These are phyloP conservation scores for Lepidurus apus DNA, from an alignment of 1,140 invertebrate genomes.

Conservation along the genomic window DNA sequence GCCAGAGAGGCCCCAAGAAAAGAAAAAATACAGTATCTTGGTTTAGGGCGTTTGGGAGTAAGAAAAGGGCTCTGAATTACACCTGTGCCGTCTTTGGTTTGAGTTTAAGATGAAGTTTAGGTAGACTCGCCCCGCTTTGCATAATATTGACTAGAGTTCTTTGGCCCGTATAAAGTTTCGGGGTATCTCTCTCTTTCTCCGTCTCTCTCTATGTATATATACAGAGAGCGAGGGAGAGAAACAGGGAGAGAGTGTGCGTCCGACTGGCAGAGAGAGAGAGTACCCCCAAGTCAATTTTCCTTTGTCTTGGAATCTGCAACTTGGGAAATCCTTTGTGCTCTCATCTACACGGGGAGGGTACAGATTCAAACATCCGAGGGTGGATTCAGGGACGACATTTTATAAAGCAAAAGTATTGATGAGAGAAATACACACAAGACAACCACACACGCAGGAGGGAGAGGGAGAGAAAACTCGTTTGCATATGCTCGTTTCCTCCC, in stretches of 20 bases:
- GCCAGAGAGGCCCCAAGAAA: not conserved
- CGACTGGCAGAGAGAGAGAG: not conserved
- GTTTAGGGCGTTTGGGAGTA: not conserved
- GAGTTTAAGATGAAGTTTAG: not conserved
- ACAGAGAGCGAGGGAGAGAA: not conserved
- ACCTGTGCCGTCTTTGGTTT: not conserved
- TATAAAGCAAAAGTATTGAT: not conserved
- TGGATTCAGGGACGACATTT: not conserved
- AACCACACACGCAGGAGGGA: not conserved
- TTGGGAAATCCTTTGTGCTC: not conserved
- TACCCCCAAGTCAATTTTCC: conserved; percentile 4
- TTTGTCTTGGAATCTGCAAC: not conserved
- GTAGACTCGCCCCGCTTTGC: not conserved
- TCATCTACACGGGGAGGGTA: not conserved
- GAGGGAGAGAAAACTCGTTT: not conserved
- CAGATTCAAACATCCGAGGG: not conserved
- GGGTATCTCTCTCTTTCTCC: not conserved
- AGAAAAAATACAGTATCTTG: not conserved
- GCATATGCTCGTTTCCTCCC: not conserved
- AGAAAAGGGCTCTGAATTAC: not conserved
- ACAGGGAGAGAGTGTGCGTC: not conserved
- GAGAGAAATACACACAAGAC: not conserved
- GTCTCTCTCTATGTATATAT: not conserved
- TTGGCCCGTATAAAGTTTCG: not conserved
- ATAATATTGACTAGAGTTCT: conserved; percentile 4